Base-by-base conservation (phyloP, 2,113 vertebrate species). In the Myrmecophaga tridactyla region DNA sequence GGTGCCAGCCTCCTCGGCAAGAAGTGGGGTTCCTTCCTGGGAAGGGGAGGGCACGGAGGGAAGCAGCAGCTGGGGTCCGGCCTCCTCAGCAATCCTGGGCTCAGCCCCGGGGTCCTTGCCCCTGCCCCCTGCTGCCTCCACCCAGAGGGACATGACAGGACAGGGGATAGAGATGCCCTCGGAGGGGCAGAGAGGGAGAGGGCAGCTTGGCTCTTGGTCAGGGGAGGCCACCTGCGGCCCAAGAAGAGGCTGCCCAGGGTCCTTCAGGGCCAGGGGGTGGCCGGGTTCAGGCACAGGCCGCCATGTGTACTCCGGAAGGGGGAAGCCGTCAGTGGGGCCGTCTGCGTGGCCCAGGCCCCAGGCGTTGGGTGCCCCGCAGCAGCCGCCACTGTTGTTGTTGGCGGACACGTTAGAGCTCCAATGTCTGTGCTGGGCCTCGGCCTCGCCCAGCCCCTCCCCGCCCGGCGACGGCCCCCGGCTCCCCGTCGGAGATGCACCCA, bases 331-430 rank as follows among this genome's bases (percentile, higher is more conserved):
- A 62, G 87, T 72, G 84, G 92, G 95, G 93, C 97, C 95, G 58
- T 97, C 98, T 69, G n/a, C 11, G 0, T 27, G 31, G 48, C 83
- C 73, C 0, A 43, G 51, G 23, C 29, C 87, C 94, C 94, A 94
- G 46, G 81, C 20, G 2, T 70, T 92, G 0, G 89, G 86, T 0
- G 97, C 81, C 0, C 60, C 97, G 96, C 96, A 94, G 65, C 97
- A 94, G 63, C 97, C 94, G 13, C 92, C 70, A 0, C 98, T 98
- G 94, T 99, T 99, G 96, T 99, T 99, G 96, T 99, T 99, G 88
- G 99, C 98, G 0, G 99, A 99, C 89, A 98, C 97, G 77, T 99
- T 99, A 36, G 99, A 98, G 51, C 98, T 97, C 99, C 99, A 99
- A 27, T 98, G 98, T 51, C 98, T 98, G 2, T 78, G 97, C 96